Evolutionary conservation across 2,888 invertebrate genomes (phyloP), one percentile per base, ranked within the genome.

Genomic region (Saturnia pavonia): DNA sequence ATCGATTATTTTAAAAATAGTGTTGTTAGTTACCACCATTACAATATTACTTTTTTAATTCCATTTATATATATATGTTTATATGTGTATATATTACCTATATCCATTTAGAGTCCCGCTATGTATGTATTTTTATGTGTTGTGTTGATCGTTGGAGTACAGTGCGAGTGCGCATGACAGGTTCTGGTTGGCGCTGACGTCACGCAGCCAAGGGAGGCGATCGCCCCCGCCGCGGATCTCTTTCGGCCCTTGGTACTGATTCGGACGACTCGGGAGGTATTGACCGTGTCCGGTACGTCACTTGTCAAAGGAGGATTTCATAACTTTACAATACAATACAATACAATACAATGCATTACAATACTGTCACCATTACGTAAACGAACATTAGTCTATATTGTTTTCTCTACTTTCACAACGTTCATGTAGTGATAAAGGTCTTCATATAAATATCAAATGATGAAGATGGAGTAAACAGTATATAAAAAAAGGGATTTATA

Each of bases 241-340:
- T 92, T 94, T 94, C 93, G 93, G 93, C 89, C 93, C 93, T 82
- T 94, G 93, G 93, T 89, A 91, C 88, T 93, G 89, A 91, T 75
- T 67, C 73, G 72, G 75, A 73, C 76, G 79, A 74, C 74, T 77
- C 76, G 75, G 54, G 76, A 76, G 77, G 80, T 80, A 77, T 71
- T 74, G 72, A 68, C 72, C 70, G 72, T 75, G 72, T 70, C 77
- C 77, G 85, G 85, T 85, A 84, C 75, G 82, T 82, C 60, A 12
- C 68, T 69, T 66, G 71, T 27, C 69, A 43, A 63, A 60, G 16
- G 25, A 42, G 25, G 25, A 40, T 54, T 19, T 54, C 40, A 40
- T 65, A 65, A 65, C 65, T 63, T 34, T 34, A 34, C 34, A 34
- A 34, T 34, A 34, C 3, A 34, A 34, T 34, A 34, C 3, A 4